Evolutionary conservation across 2,113 vertebrate genomes (phyloP).

Genomic region (Saguinus imperator): DNA sequence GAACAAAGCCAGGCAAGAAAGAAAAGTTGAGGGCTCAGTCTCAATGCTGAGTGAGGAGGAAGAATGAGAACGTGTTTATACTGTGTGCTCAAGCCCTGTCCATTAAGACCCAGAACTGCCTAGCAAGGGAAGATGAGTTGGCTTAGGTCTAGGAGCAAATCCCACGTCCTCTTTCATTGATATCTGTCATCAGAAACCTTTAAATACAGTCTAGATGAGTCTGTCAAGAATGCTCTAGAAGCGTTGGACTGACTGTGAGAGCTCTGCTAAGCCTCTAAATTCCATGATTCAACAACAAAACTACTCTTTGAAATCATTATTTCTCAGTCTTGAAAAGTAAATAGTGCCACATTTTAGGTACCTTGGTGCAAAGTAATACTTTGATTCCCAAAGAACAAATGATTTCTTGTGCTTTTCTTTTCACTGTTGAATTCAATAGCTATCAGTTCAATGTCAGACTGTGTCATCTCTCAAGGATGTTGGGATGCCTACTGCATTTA

Average conservation of each 20-base stretch:
- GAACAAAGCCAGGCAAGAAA: neutral
- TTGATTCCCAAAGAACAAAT: neutral
- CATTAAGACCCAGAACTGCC: neutral
- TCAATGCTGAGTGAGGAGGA: neutral
- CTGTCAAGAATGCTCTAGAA: neutral
- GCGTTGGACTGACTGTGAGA: neutral
- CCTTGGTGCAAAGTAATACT: neutral
- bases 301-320: neutral
- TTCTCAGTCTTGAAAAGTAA: conserved; percentile 13
- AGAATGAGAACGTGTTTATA: neutral
- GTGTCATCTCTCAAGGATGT: neutral
- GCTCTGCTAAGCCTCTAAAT: neutral
- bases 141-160: neutral
- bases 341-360: neutral
- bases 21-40: no score
- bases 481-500: neutral
- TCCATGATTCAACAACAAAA: neutral
- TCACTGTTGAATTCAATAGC: neutral
- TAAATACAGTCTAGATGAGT: neutral
- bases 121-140: neutral
- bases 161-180: neutral
- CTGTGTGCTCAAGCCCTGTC: neutral
- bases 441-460: neutral
- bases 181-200: neutral
- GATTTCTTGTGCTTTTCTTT: neutral